A percentile compares a stretch with the other conserved stretches of the same genome.
These are phyloP conservation scores for Phasianus colchicus DNA, from an alignment of 2,113 vertebrate genomes.

Conservation along the genomic window DNA sequence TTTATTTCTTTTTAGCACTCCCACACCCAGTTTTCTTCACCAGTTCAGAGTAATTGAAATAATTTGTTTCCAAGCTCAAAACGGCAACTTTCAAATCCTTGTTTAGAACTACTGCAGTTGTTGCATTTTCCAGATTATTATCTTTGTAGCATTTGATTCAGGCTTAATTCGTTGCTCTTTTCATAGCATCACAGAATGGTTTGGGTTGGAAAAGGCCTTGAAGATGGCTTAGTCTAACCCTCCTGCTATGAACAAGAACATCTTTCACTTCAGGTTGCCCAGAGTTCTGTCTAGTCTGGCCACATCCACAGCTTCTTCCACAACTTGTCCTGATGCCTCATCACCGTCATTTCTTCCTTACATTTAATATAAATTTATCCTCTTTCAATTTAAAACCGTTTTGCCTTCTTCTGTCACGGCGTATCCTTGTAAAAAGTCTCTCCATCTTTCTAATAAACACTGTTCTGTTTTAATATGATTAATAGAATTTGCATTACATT, in stretches of 20 bases:
- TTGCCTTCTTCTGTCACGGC: background rate
- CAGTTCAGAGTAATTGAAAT: background rate
- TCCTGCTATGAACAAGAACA: background rate
- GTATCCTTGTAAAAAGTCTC: background rate
- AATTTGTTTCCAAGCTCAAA: background rate
- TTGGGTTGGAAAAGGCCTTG: background rate
- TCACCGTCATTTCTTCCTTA: background rate
- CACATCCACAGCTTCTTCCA: background rate
- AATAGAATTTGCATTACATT: background rate
- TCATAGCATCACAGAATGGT: background rate
- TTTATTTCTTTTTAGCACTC: background rate
- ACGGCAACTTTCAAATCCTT: background rate
- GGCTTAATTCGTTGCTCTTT: background rate
- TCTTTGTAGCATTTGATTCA: background rate
- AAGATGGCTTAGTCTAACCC: background rate
- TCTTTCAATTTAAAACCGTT: background rate
- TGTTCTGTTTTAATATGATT: background rate
- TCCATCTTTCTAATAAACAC: background rate
- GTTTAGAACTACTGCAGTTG: background rate
- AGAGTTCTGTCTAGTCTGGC: background rate
- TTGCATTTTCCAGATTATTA: background rate
- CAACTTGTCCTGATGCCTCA: background rate
- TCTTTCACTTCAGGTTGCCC: background rate
- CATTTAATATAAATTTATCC: background rate
- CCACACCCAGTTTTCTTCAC: background rate